Percentiles rank a stretch among this genome's conserved stretches.
These are phyloP conservation scores for Cryptus viduatorius DNA, from an alignment of 2,888 invertebrate genomes.

Conservation along the genomic window DNA sequence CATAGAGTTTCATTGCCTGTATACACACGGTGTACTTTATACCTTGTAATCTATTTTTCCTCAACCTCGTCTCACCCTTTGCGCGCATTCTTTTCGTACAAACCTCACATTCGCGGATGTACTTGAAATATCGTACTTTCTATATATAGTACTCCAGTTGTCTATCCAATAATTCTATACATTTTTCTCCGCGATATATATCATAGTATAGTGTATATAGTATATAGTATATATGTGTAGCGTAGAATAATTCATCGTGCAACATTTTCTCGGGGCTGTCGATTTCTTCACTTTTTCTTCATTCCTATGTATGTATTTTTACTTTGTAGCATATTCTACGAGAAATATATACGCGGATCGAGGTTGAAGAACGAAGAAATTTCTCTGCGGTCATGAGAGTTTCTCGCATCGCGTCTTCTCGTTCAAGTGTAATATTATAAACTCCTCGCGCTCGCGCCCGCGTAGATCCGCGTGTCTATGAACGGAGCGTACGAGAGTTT, in stretches of 20 bases:
- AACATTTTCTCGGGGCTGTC: constrained; percentile 27
- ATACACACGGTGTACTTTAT: constrained; percentile 23
- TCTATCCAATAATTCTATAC: neutral
- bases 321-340: constrained; percentile 8
- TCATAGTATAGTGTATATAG: too few relatives aligned
- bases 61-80: constrained; percentile 48
- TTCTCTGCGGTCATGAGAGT: constrained; percentile 64
- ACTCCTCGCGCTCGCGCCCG: constrained; percentile 49
- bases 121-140: constrained; percentile 9
- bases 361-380: constrained; percentile 56
- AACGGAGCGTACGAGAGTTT: constrained; percentile 48
- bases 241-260: constrained; percentile 14
- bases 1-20: constrained; percentile 53
- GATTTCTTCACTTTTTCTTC: constrained; percentile 56
- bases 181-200: neutral
- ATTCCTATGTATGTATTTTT: constrained; percentile 24
- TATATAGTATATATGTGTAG: neutral
- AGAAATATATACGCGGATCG: constrained; percentile 37
- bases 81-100: constrained; percentile 52
- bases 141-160: neutral
- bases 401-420: constrained; percentile 48
- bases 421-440: constrained; percentile 41
- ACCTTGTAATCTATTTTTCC: constrained; percentile 50
- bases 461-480: constrained; percentile 43
- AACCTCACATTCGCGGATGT: constrained; percentile 3